phyloP scores from a whole-genome alignment of 1,140 invertebrate genomes.

The Zaprionus inermis region DNA sequence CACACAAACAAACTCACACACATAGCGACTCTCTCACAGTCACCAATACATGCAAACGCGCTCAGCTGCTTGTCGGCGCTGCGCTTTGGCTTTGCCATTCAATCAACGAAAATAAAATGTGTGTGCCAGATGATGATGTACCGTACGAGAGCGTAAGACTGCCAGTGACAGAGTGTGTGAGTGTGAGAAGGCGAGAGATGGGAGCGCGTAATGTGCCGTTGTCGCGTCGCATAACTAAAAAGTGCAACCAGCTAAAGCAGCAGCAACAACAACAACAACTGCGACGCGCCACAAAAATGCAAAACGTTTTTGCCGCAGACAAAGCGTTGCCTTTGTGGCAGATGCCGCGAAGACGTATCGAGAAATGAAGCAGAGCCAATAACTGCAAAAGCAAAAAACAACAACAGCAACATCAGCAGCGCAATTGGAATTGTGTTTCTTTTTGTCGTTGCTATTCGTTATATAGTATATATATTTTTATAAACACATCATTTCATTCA shows the following conservation, averaged over 20 bases:
- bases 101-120: slow-evolving; percentile 52
- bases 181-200: slow-evolving; percentile 11
- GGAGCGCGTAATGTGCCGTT: slow-evolving; percentile 22
- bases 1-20: slow-evolving; percentile 21
- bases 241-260: slow-evolving; percentile 27
- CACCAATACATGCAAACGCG: slow-evolving; percentile 23
- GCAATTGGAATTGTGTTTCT: slow-evolving; percentile 32
- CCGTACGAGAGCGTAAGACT: not conserved
- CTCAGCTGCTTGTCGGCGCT: slow-evolving; percentile 45
- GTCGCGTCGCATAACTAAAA: slow-evolving; percentile 38
- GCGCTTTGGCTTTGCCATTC: slow-evolving; percentile 42
- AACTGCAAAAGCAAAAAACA: slow-evolving; percentile 18
- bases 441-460: not conserved
- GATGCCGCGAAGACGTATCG: slow-evolving; percentile 37
- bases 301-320: slow-evolving; percentile 35
- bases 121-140: slow-evolving; percentile 57
- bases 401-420: too few species aligned
- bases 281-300: slow-evolving; percentile 26
- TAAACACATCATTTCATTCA: slow-evolving; percentile 54
- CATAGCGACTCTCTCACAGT: slow-evolving; percentile 14
- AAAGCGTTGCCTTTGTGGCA: slow-evolving; percentile 39
- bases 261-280: slow-evolving; percentile 15
- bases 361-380: slow-evolving; percentile 1
- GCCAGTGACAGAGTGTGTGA: slow-evolving; percentile 4
- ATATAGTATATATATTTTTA: slow-evolving; percentile 14